phyloP scores from a whole-genome alignment of 2,797 vertebrate genomes.

The Myotis daubentonii region DNA sequence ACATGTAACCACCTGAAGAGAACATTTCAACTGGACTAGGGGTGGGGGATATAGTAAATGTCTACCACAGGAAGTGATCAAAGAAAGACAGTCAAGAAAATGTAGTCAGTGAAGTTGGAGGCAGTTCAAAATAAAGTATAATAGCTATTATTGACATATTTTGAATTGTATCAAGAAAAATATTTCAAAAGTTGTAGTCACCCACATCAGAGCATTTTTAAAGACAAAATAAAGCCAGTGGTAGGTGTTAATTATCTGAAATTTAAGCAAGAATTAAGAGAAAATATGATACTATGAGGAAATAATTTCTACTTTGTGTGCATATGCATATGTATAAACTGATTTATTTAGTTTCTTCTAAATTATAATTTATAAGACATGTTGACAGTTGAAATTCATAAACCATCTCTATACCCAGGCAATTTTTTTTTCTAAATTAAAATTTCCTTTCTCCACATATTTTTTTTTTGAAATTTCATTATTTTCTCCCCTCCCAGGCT shows the following conservation, averaged over 20 bases:
- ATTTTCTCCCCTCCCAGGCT: fast-evolving
- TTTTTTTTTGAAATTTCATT: too few relatives aligned
- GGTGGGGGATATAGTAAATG: not conserved
- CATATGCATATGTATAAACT: not conserved
- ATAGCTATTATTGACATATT: not conserved
- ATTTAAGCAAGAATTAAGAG: slow-evolving; percentile 55
- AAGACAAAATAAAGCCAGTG: slow-evolving; percentile 37
- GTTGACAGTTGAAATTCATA: slow-evolving; percentile 14
- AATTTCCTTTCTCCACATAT: not conserved
- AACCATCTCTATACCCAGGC: not conserved
- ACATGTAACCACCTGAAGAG: not conserved
- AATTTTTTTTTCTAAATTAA: not conserved
- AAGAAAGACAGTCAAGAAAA: slow-evolving; percentile 18
- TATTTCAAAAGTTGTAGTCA: slow-evolving; percentile 42
- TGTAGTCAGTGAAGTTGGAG: not conserved
- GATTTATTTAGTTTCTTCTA: not conserved
- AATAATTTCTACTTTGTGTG: slow-evolving; percentile 55
- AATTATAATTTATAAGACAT: slow-evolving; percentile 41
- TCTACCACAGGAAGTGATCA: not conserved
- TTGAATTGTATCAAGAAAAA: slow-evolving; percentile 44
- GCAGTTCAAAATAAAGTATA: slow-evolving; percentile 10
- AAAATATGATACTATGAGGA: slow-evolving; percentile 8
- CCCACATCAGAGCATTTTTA: slow-evolving; percentile 30
- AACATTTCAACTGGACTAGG: not conserved
- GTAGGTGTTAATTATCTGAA: slow-evolving; percentile 17